Base-by-base conservation (phyloP, 2,888 invertebrate species). In the Noctuana brunneofusca region DNA sequence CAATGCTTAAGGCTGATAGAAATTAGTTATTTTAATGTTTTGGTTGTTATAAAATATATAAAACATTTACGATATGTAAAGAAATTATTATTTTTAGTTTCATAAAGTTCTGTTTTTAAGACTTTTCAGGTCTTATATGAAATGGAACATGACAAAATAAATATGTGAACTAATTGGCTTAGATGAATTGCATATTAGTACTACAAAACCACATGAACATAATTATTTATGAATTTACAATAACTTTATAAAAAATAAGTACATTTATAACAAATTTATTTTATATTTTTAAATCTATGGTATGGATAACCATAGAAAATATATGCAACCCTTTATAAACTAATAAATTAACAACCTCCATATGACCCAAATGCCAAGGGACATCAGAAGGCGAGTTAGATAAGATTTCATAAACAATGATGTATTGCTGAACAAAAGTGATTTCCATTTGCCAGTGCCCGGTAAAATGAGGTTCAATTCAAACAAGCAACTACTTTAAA, bases 401-500 rank as follows among this genome's bases (percentile, higher is more conserved):
- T 16, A 41, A 16, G 2, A 41, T 3, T n/a, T 16, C 16, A 16
- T 6, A 41, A 38, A 38, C 35, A 41, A 16, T 14, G 14, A 41
- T 41, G 3, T 30, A n/a, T n/a, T n/a, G n/a, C 2, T 16, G 9
- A 24, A 58, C 22, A 30, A 30, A 30, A 5, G 16, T 24, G 54
- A 35, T 50, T 56, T 63, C 41, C 49, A 50, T 41, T 63, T 32
- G 18, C 0, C 30, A 56, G 41, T 43, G 50, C 56, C 41, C 11
- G 14, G 49, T 38, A 63, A 41, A 50, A 62, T 63, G 63, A 56
- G 41, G 20, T 57, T 64, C 64, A 58, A 65, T 66, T 69, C 66
- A 66, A 71, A 67, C 71, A 75, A 75, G 78, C 78, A 69, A 32
- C 75, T 79, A 78, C 67, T 74, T 66, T 67, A 75, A 80, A 70